phyloP scores from a whole-genome alignment of 2,888 invertebrate species.

The Metopia argyrocephala region DNA sequence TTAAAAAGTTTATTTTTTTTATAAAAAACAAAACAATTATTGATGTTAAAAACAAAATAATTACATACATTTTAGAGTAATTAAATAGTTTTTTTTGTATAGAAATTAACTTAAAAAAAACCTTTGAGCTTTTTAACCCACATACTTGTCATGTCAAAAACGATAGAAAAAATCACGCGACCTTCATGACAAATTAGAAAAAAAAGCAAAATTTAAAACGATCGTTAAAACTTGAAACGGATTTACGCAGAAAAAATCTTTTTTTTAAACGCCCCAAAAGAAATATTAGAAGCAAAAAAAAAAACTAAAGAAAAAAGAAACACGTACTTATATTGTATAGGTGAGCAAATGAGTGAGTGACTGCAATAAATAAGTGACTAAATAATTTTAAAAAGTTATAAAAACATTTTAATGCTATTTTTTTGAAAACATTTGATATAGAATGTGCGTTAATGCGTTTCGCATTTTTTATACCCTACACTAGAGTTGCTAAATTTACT shows the following conservation, averaged over 20 bases:
- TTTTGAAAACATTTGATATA: slow-evolving; percentile 27
- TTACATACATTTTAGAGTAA: no score
- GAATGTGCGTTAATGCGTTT: slow-evolving; percentile 37
- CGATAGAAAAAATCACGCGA: slow-evolving; percentile 35
- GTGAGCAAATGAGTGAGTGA: slow-evolving; percentile 17
- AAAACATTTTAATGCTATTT: neutral
- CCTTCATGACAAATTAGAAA: slow-evolving; percentile 41
- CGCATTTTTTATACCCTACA: neutral
- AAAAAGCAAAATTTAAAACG: slow-evolving; percentile 25
- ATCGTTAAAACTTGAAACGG: slow-evolving; percentile 57
- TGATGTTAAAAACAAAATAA: no score
- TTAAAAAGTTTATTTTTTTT: no score
- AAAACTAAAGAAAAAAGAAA: neutral
- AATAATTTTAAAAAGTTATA: slow-evolving; percentile 14
- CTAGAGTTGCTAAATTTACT: no score
- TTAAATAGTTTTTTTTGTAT: no score
- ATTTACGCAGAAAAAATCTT: slow-evolving; percentile 56
- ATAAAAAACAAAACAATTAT: no score
- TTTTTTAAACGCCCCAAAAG: slow-evolving; percentile 25
- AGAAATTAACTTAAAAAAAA: no score
- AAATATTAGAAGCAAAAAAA: slow-evolving; percentile 28
- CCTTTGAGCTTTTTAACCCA: slow-evolving; percentile 61
- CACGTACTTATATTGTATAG: slow-evolving; percentile 21
- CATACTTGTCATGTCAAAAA: slow-evolving; percentile 21
- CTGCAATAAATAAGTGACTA: slow-evolving; percentile 47